Evolutionary conservation across 2,113 vertebrate species (phyloP), one percentile per base, ranked within the genome.

Genomic region (Chaenocephalus aceratus): DNA sequence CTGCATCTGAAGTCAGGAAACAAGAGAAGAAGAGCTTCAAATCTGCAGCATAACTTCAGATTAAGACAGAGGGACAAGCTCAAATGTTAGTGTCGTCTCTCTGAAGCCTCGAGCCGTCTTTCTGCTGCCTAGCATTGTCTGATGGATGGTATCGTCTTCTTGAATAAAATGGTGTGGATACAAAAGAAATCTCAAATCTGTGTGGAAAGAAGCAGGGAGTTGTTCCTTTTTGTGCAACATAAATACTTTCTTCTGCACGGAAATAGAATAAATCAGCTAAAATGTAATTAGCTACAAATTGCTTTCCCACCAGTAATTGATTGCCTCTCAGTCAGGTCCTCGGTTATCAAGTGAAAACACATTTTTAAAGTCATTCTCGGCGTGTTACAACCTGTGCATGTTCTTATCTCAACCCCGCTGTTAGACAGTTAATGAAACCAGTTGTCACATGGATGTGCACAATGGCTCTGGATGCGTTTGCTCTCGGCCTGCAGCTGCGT

Each of bases 341-440:
- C 56, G 1, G 23, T 82, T 76, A 86, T 86, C 83, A 86, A 65
- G 68, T 69, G 21, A 52, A 59, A 53, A 30, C 79, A 80, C 86
- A 73, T 77, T 80, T 82, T 34, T 56, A 21, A 6, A 53, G 10
- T 51, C 34, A 15, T 49, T 79, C 0, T 3, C 64, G 0, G 14
- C 5, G 36, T 54, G 64, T 45, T 81, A 51, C 75, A 72, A 58
- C 76, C 74, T 56, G 71, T 15, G 60, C 79, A 10, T 82, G 82
- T 78, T 76, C 77, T 86, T 79, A 86, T 88, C 86, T 81, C 58
- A 59, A 75, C 87, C 66, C 67, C 18, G 18, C 45, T 73, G 70
- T 78, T 75, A 49, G 76, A 81, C 79, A 66, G 82, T 77, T 86
- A 83, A 89, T 91, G 77, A 84, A 76, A 82, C 70, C 79, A 54